Percentiles rank a stretch among this genome's conserved stretches.
Evolutionary conservation across 2,113 vertebrate genomes (phyloP).

Genomic region (Alexandromys fortis): DNA sequence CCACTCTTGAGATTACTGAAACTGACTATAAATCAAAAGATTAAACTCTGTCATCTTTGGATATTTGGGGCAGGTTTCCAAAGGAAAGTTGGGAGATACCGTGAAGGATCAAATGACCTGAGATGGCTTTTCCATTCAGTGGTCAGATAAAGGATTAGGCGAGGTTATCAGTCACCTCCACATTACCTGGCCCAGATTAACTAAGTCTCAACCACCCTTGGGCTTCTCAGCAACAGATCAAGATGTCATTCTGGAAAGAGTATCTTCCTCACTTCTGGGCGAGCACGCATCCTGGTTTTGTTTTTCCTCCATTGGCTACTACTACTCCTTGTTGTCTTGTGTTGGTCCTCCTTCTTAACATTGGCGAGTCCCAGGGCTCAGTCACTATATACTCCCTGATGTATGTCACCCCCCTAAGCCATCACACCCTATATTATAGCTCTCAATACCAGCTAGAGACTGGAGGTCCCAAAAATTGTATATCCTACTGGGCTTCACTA

Average conservation of each 20-base stretch:
- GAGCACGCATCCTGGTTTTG: neutral
- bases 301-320: neutral
- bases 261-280: neutral
- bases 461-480: neutral
- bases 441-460: neutral
- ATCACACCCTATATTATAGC: neutral
- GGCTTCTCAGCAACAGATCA: neutral
- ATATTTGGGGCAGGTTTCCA: conserved; percentile 27
- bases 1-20: neutral
- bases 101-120: conserved; percentile 58
- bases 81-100: conserved; percentile 33
- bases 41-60: conserved; percentile 13
- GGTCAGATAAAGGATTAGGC: conserved; percentile 9
- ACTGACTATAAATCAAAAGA: conserved; percentile 41
- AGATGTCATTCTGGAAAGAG: neutral
- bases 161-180: conserved; percentile 19
- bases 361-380: neutral
- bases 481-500: neutral
- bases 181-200: neutral
- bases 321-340: neutral
- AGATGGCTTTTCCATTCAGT: conserved; percentile 42
- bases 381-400: neutral
- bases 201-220: neutral
- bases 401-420: neutral
- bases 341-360: neutral